phyloP scores from a whole-genome alignment of 2,797 vertebrate genomes.

The Avahi laniger region DNA sequence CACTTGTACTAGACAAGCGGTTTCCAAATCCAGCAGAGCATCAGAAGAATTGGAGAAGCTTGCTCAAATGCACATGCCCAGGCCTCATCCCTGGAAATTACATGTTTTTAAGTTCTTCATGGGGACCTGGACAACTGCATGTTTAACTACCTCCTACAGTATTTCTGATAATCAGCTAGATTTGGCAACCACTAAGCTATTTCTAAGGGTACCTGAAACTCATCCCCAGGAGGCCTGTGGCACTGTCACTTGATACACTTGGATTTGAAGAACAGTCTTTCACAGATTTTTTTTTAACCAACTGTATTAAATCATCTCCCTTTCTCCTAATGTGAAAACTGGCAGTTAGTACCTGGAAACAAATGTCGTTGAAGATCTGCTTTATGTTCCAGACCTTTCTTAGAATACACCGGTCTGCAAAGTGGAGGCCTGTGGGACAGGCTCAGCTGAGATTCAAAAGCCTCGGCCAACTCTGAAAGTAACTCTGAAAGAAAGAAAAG shows the following conservation, averaged over 20 bases:
- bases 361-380: constrained; percentile 51
- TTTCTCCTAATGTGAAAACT: neutral
- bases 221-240: neutral
- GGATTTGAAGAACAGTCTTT: neutral
- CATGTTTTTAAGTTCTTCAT: neutral
- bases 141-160: neutral
- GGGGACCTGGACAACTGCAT: neutral
- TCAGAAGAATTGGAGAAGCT: neutral
- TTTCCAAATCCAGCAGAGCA: neutral
- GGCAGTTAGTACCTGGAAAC: constrained; percentile 71
- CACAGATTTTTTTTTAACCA: neutral
- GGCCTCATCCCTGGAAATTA: neutral
- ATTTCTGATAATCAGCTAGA: neutral
- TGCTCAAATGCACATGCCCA: neutral
- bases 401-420: constrained; percentile 73
- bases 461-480: neutral
- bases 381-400: constrained; percentile 47
- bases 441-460: constrained; percentile 59
- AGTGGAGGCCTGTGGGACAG: constrained; percentile 40
- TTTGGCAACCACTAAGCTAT: neutral
- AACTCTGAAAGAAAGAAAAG: neutral
- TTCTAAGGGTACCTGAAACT: neutral
- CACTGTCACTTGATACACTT: neutral
- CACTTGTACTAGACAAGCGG: neutral
- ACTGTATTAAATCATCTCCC: neutral